Evolutionary conservation across 2,888 invertebrate species (phyloP).

Genomic region (Drosophila robusta): DNA sequence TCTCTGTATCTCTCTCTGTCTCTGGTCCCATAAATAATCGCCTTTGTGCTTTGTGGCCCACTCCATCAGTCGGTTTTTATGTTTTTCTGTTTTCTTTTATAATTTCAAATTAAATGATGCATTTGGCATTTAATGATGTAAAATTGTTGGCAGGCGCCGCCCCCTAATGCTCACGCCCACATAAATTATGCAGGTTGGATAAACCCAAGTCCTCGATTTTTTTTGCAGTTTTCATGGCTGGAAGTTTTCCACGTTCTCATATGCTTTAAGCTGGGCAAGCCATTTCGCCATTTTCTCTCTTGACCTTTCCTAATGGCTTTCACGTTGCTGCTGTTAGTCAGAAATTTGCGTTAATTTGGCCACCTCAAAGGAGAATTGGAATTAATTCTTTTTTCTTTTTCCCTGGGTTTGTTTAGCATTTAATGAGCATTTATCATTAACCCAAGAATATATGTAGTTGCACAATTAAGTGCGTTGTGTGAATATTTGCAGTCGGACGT

Average conservation of each 20-base stretch:
- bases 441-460: constrained; percentile 28
- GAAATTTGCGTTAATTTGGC: constrained; percentile 37
- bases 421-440: constrained; percentile 54
- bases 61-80: constrained; percentile 31
- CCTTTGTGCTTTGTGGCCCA: constrained; percentile 56
- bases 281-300: constrained; percentile 13
- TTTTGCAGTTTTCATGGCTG: too few relatives aligned
- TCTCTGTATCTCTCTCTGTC: background rate
- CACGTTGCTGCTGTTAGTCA: constrained; percentile 30
- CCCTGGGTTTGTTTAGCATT: constrained; percentile 23
- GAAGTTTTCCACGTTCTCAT: constrained; percentile 23
- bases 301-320: constrained; percentile 69
- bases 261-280: constrained; percentile 16
- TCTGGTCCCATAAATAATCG: constrained; percentile 67
- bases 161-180: constrained; percentile 4
- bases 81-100: constrained; percentile 61
- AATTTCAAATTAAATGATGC: constrained; percentile 80
- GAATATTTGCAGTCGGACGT: background rate
- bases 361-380: constrained; percentile 62
- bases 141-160: constrained; percentile 51
- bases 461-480: constrained; percentile 29
- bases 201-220: too few relatives aligned
- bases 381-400: constrained; percentile 15
- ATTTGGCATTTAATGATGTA: constrained; percentile 77
- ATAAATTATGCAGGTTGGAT: too few relatives aligned